Evolutionary conservation across 2,888 invertebrate species (phyloP), one percentile per base, ranked within the genome.

Genomic region (Caenorhabditis becei): DNA sequence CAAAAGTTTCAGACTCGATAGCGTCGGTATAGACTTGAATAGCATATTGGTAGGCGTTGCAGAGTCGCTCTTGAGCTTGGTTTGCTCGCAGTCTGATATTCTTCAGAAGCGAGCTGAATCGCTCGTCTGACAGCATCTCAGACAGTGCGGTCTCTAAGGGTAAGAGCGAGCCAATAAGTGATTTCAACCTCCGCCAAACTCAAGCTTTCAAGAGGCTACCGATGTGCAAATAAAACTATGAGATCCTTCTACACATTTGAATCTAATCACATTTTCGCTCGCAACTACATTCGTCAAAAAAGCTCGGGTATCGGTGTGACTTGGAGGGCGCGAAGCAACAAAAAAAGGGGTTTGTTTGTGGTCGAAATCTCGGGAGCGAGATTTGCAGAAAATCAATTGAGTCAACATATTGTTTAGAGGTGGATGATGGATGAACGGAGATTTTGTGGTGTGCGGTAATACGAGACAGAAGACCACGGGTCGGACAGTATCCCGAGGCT

Each of bases 151-250:
- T 20, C 49, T 62, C 28, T 69, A 26, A 18, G 41, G 59, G 65
- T 51, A 47, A 67, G 77, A 47, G 69, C 35, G 58, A 41, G 78
- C 65, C 65, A 78, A 71, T 71, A 78, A 71, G 63, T 70, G 77
- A 70, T 77, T 77, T 78, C 66, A 65, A 66, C 71, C 78, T 78
- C 58, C 78, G 49, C 65, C 70, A 66, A 70, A 66, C 72, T 69
- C 69, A 62, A 69, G 74, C 74, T 80, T 78, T 80, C 74, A 63
- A 80, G 80, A 80, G 80, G 74, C 72, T 79, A 79, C 65, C 72
- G 72, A 74, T 69, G 63, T 63, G 74, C 74, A 80, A 80, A 74
- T 80, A 80, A 74, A 80, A 74, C 80, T 80, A 79, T 79, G 72
- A 67, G 67, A 69, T 69, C 69, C 62, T 62, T 69, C 67, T 77